These are phyloP conservation scores for Archivesica marissinica DNA, from an alignment of 1,140 invertebrate genomes.

Conservation along the genomic window DNA sequence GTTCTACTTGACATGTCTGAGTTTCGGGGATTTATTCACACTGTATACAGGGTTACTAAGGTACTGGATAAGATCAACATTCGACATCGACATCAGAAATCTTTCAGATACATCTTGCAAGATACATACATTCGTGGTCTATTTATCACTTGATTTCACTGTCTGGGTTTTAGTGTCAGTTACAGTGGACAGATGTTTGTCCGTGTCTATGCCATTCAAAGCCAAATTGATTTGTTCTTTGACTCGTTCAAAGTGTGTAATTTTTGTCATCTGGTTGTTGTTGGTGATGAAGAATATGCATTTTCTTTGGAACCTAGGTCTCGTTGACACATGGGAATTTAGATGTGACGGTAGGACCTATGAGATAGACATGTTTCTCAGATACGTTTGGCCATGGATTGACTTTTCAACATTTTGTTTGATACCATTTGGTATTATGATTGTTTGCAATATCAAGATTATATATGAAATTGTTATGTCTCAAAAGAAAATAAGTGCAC, in stretches of 20 bases:
- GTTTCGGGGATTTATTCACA: constrained; percentile 70
- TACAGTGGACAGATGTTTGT: constrained; percentile 74
- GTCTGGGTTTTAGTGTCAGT: constrained; percentile 75
- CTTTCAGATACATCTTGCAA: constrained; percentile 70
- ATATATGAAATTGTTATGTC: constrained; percentile 67
- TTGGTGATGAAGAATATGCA: constrained; percentile 72
- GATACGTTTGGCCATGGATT: constrained; percentile 79
- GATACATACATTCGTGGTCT: constrained; percentile 73
- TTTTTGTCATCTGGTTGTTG: constrained; percentile 49
- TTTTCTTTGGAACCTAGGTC: constrained; percentile 72
- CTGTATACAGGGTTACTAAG: constrained; percentile 74
- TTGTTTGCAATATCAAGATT: constrained; percentile 73
- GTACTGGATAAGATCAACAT: constrained; percentile 69
- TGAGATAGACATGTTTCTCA: constrained; percentile 54
- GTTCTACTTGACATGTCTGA: constrained; percentile 74
- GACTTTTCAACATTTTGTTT: constrained; percentile 78
- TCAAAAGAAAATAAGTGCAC: constrained; percentile 44
- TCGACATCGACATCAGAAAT: constrained; percentile 66
- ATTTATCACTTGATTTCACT: constrained; percentile 71
- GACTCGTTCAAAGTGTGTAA: constrained; percentile 54
- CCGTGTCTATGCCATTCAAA: constrained; percentile 68
- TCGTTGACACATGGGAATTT: constrained; percentile 54
- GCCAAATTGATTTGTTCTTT: constrained; percentile 68
- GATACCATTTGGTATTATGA: constrained; percentile 79
- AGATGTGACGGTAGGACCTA: constrained; percentile 40